A percentile compares a stretch with the other conserved stretches of the same genome.
Evolutionary conservation across 2,113 vertebrate genomes (phyloP).

Genomic region (Psettodes erumei): DNA sequence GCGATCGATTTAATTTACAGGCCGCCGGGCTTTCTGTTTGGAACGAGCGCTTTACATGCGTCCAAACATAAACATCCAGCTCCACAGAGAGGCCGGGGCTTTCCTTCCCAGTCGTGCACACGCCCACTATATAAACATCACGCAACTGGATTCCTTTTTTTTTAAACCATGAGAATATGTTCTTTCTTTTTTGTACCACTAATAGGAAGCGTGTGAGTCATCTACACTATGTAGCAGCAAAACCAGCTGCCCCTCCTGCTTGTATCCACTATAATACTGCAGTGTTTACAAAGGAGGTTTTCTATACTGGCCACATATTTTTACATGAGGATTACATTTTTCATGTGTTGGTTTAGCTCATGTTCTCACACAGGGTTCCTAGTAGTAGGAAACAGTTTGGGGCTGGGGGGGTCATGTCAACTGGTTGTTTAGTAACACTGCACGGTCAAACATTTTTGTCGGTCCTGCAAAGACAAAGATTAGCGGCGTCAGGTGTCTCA

Average conservation of each 20-base stretch:
- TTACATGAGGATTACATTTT: conserved; percentile 12
- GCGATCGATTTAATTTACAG: conserved; percentile 49
- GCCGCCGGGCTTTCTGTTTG: not conserved
- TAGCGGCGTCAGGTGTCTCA: too few species aligned
- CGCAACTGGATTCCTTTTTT: conserved; percentile 20
- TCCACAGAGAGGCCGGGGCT: conserved; percentile 29
- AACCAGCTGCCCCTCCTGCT: conserved; percentile 12
- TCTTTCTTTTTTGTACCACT: conserved; percentile 32
- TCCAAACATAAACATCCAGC: conserved; percentile 39
- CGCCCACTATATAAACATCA: conserved; percentile 60
- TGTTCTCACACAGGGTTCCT: conserved; percentile 13
- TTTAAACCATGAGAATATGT: conserved; percentile 52
- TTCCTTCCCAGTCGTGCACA: conserved; percentile 33
- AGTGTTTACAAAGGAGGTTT: conserved; percentile 30
- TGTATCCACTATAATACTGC: not conserved
- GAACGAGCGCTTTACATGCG: conserved; percentile 26
- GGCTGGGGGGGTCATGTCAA: too few species aligned
- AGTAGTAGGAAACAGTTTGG: not conserved
- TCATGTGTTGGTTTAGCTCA: conserved; percentile 18
- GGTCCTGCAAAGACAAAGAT: too few species aligned
- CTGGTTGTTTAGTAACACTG: too few species aligned
- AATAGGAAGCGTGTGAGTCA: conserved; percentile 61
- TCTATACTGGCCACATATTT: conserved; percentile 27
- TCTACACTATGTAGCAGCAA: conserved; percentile 26
- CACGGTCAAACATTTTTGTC: too few species aligned